Evolutionary conservation across 2,113 vertebrate species (phyloP), one percentile per base, ranked within the genome.

Genomic region (Salvelinus sp.): DNA sequence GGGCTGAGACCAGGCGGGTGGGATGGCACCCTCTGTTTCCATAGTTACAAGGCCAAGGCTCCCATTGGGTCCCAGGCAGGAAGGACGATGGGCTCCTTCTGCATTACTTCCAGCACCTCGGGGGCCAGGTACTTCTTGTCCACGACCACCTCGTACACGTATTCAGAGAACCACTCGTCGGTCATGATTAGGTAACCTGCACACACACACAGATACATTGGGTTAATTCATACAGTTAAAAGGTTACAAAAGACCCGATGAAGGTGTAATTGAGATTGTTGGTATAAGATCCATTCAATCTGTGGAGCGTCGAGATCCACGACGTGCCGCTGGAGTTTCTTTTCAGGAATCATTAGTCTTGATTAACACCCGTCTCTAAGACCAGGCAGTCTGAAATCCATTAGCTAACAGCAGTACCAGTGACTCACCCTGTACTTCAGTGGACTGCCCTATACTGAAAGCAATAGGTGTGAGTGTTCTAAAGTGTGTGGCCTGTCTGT

Each of bases 61-160:
- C 98, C 98, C 97, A 99, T 98, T 28, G 98, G 98, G 86, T 99
- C 98, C 98, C 98, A 99, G 18, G 98, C 97, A 6, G 97, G 97
- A 88, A 99, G 93, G 74, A 96, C 87, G 2, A 95, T 73, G 0
- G 97, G 95, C 0, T 98, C 94, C 88, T 98, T 94, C 74, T 96
- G 87, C 88, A 98, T 91, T 82, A 99, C 96, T 0, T 95, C 95
- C 82, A 97, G 78, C 86, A 98, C 84, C 0, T 97, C 96, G 33
- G 91, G 69, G 0, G 95, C 48, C 47, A 98, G 88, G 3, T 94
- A 91, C 87, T 91, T 96, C 93, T 91, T 97, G 88, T 99, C 98
- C 87, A 97, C 96, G 86, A 99, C 97, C 64, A 99, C 96, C 81
- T 99, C 98, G 0, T 98, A 99, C 33, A 99, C 96, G 0, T 96